These are phyloP conservation scores for Rhopalosiphum padi DNA, from an alignment of 1,140 invertebrate genomes.

Conservation along the genomic window DNA sequence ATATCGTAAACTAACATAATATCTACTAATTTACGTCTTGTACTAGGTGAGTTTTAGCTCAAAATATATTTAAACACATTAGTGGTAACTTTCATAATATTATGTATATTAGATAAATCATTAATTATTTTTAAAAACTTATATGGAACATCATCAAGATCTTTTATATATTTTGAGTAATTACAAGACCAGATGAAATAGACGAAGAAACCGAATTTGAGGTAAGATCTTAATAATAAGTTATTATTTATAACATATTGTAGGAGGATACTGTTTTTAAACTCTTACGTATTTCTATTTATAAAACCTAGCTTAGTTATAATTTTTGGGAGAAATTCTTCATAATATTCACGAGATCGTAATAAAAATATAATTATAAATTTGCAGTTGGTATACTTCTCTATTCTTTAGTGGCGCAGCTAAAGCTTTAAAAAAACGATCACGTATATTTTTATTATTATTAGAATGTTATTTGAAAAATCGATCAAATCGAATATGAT, in stretches of 20 bases:
- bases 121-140: neutral
- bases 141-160: neutral
- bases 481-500: slow-evolving; percentile 5
- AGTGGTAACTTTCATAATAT: neutral
- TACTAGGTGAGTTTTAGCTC: neutral
- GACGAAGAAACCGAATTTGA: too few species aligned
- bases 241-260: too few species aligned
- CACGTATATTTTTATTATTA: neutral
- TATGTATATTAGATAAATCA: neutral
- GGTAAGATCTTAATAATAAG: too few species aligned
- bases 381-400: neutral
- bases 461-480: neutral
- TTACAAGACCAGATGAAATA: too few species aligned
- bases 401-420: neutral
- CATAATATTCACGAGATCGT: neutral
- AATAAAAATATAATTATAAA: neutral
- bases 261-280: too few species aligned
- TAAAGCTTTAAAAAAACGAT: neutral
- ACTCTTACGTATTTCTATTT: neutral
- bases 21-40: neutral
- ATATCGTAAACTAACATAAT: slow-evolving; percentile 1
- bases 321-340: neutral
- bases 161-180: too few species aligned
- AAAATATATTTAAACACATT: neutral
- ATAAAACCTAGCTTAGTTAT: neutral